These are phyloP conservation scores for Diaperis boleti DNA, from an alignment of 2,888 invertebrate genomes.

Conservation along the genomic window DNA sequence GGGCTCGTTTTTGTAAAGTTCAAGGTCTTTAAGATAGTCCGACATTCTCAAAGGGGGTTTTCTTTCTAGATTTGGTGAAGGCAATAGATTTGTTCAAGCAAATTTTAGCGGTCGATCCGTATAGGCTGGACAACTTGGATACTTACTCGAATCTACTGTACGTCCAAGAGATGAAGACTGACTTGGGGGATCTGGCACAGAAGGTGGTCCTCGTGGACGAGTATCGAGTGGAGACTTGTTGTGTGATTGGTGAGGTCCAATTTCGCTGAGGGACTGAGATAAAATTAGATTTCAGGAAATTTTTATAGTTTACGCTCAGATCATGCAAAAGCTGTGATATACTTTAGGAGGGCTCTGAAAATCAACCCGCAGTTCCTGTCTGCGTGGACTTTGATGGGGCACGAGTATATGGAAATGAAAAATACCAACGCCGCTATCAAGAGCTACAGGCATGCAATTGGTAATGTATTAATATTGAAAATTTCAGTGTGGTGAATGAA, in stretches of 20 bases:
- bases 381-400: constrained; percentile 98
- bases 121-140: constrained; percentile 94
- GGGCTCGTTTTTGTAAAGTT: constrained; percentile 27
- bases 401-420: constrained; percentile 99
- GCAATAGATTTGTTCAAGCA: constrained; percentile 88
- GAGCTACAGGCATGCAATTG: constrained; percentile 96
- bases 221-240: constrained; percentile 97
- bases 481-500: not conserved
- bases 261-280: not conserved
- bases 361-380: constrained; percentile 94
- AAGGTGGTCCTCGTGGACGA: constrained; percentile 95
- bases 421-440: constrained; percentile 99
- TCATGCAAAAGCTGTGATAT: constrained; percentile 97
- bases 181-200: constrained; percentile 93
- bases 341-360: constrained; percentile 94
- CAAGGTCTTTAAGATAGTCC: constrained; percentile 37
- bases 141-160: constrained; percentile 96
- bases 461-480: constrained; percentile 68
- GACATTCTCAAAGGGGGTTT: constrained; percentile 15
- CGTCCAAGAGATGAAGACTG: constrained; percentile 91
- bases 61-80: constrained; percentile 83
- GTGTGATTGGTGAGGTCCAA: constrained; percentile 85
- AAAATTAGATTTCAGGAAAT: constrained; percentile 76
- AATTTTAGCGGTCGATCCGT: constrained; percentile 90
- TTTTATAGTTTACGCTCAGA: constrained; percentile 96